Base-by-base conservation (phyloP, 2,797 vertebrate genomes). In the Tiaroga cobitis region DNA sequence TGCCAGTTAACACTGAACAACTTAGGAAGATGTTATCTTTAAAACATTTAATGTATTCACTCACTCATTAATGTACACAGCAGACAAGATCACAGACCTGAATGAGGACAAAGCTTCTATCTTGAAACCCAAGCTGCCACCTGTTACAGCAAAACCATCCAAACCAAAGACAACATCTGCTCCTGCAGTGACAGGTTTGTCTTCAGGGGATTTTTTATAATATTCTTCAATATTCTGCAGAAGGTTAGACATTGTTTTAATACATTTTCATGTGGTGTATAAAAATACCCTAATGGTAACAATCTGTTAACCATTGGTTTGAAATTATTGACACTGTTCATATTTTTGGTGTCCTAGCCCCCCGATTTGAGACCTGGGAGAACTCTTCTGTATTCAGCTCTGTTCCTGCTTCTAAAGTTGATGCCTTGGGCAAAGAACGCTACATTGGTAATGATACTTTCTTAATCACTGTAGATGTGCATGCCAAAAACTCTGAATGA, bases 371-470 rank as follows among this genome's bases (percentile, higher is more conserved):
- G 37, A 90, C 88, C 41, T 94, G 95, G 98, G 97, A 95, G 89
- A 96, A 95, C 74, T 94, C 92, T 0, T 96, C 96, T n/a, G 91
- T 96, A 88, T 98, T 98, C 88, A 96, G 96, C 88, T 92, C 97
- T 19, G 92, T 95, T 85, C 97, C 98, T 29, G 92, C 95, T 54
- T 97, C 96, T 86, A 96, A 98, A 80, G 87, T 97, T 0, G 98
- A 99, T 82, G 94, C 93, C 86, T 86, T 96, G 92, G 98, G 98
- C 54, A 97, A 97, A 90, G 95, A 95, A 49, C 96, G 97, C 86
- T 98, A 93, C 39, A 93, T 93, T 87, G 97, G 98, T 98, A 95
- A 81, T 93, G 74, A 81, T 19, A 84, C 5, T 37, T 51, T 59
- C n/a, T 34, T 32, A n/a, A 79, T 11, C 63, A 29, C 51, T 82